Conservation (phyloP, 2,797 vertebrate genomes). For the Enteromius thamalakanensis region DNA sequence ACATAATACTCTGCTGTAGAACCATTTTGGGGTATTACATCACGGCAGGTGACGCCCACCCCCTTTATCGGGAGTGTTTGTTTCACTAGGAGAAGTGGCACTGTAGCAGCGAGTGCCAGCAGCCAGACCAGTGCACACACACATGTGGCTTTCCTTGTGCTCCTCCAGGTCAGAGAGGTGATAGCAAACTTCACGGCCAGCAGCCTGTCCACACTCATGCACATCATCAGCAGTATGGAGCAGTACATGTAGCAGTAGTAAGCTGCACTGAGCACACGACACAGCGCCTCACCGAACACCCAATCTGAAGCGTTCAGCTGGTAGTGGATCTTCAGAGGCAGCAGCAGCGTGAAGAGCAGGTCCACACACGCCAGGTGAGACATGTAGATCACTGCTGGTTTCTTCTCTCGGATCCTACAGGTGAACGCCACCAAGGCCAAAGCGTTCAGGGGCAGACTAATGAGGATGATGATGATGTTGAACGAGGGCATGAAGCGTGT, state of each 20-base stretch:
- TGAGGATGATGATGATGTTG: conserved; percentile 80
- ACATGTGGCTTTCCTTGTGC: conserved; percentile 64
- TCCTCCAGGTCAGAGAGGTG: conserved; percentile 83
- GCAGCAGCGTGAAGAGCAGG: conserved; percentile 81
- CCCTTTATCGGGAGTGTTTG: conserved; percentile 73
- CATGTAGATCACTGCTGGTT: conserved; percentile 88
- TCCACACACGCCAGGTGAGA: conserved; percentile 87
- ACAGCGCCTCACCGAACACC: conserved; percentile 82
- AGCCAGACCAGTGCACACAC: conserved; percentile 82
- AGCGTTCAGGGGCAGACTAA: conserved; percentile 86
- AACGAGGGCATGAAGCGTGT: conserved; percentile 85
- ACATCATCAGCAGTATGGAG: conserved; percentile 63
- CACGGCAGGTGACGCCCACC: conserved; percentile 87
- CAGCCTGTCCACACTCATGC: too few species aligned
- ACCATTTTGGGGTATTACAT: conserved; percentile 68
- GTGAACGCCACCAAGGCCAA: conserved; percentile 79
- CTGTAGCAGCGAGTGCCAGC: conserved; percentile 75
- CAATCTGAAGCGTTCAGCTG: conserved; percentile 87
- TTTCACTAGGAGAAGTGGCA: conserved; percentile 80
- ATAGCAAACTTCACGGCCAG: too few species aligned
- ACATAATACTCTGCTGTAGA: conserved; percentile 57
- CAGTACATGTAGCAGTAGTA: conserved; percentile 96
- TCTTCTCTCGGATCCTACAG: conserved; percentile 80
- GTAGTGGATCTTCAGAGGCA: conserved; percentile 89
- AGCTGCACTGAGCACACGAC: conserved; percentile 80